Base-by-base conservation (phyloP, 2,113 vertebrate genomes). In the Mustela lutreola region DNA sequence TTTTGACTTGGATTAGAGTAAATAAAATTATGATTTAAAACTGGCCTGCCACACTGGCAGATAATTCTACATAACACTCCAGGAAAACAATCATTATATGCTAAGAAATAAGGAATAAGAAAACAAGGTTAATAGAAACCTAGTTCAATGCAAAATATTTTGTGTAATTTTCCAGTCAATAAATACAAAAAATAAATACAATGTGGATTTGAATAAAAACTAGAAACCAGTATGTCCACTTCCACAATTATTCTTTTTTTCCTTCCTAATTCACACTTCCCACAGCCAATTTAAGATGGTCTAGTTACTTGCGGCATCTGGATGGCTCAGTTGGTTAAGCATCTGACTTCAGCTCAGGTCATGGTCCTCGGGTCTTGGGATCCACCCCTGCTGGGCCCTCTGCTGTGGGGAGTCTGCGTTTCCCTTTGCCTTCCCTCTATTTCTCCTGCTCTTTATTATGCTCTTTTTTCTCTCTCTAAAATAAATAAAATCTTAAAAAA, bases 181-280 rank as follows among this genome's bases (percentile, higher is more conserved):
- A 73, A 21, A 45, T 75, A 79, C 14, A 85, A 93, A 56, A 15
- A 53, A 53, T 53, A 53, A 53, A 53, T 75, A 79, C 7, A 85
- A 93, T 63, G 7, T 24, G 63, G 14, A 80, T 39, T 65, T 80
- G 45, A 85, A 85, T 85, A 88, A 86, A 93, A 93, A 62, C 81
- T 76, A 50, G 39, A 33, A 91, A 75, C 4, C 50, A 75, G 26
- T 86, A 16, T 91, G 75, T 60, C 50, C 82, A 24, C 8, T 82
- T 94, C 33, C 21, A 91, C 26, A 93, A 62, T 53, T 86, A 58
- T 85, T 70, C 36, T 36, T 70, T 70, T 93, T 93, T 48, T n/a
- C 58, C 65, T 81, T 73, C 45, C 92, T 58, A 84, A 75, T 60
- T 93, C 39, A 42, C 6, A 24, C n/a, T 95, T 86, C 65, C 21